Evolutionary conservation across 2,888 invertebrate species (phyloP).

Genomic region (Eumerus sabulonum): DNA sequence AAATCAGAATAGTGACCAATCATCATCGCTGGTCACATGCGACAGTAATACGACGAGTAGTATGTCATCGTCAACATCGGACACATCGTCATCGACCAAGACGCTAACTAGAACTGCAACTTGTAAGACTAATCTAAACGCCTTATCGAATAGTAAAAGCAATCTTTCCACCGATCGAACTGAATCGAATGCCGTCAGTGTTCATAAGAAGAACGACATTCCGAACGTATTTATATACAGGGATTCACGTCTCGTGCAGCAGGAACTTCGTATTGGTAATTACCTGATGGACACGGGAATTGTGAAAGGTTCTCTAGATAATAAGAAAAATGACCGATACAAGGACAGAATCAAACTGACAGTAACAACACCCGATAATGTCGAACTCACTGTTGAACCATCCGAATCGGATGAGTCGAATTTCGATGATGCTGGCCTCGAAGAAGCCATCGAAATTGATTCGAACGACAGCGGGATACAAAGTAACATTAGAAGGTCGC

Average conservation of each 20-base stretch:
- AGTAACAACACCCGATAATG: slow-evolving; percentile 77
- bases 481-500: slow-evolving; percentile 67
- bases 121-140: slow-evolving; percentile 69
- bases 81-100: slow-evolving; percentile 25
- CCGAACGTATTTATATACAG: slow-evolving; percentile 77
- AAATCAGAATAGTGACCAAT: slow-evolving; percentile 47
- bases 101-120: slow-evolving; percentile 74
- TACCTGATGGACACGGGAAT: slow-evolving; percentile 78
- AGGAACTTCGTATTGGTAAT: slow-evolving; percentile 78
- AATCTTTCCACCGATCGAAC: slow-evolving; percentile 29
- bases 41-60: slow-evolving; percentile 23
- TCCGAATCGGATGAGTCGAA: slow-evolving; percentile 70
- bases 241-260: slow-evolving; percentile 78
- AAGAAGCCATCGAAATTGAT: slow-evolving; percentile 76
- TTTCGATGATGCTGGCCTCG: slow-evolving; percentile 72
- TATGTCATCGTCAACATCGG: slow-evolving; percentile 32
- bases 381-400: slow-evolving; percentile 74
- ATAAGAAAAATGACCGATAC: slow-evolving; percentile 70
- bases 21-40: slow-evolving; percentile 32
- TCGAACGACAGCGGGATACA: slow-evolving; percentile 47
- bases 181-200: slow-evolving; percentile 68
- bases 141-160: slow-evolving; percentile 25
- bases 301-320: slow-evolving; percentile 74
- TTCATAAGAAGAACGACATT: slow-evolving; percentile 77
- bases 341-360: slow-evolving; percentile 74